Base-by-base conservation (phyloP, 2,888 invertebrate species). In the Rhogogaster chlorosoma region DNA sequence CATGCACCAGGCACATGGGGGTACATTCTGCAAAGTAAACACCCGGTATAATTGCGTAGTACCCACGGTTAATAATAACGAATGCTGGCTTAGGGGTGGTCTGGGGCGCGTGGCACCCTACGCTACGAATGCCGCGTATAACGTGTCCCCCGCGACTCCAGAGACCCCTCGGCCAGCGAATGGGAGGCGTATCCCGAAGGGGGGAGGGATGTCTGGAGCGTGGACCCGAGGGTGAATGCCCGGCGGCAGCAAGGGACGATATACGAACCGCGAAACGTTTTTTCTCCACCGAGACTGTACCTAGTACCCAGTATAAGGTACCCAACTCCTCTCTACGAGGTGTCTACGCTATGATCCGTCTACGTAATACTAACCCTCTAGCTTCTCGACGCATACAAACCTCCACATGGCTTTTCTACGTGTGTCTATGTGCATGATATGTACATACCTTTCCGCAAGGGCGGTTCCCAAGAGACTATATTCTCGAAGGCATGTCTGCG, bases 401-500 rank as follows among this genome's bases (percentile, higher is more conserved):
- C 29, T 80, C 10, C n/a, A 36, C 38, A 4, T 61, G 61, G 36
- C 38, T 80, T 38, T 53, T 26, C 15, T 49, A 26, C 29, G 32
- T 67, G 67, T 67, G 26, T 42, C 10, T 12, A 71, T 42, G 73
- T 42, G 42, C 73, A 22, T 26, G 38, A 53, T 77, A 32, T 45
- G 49, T 36, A 57, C 38, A 49, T 38, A 61, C 61, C 80, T 42
- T 38, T 88, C 88, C 83, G 86, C 75, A 84, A 86, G 80, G 87
- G 87, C 88, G 86, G 84, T 85, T 87, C 89, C 87, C 86, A 86
- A 87, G 86, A 88, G 89, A 89, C 89, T 88, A 90, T 88, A 90
- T 90, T 90, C 89, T 88, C 89, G 89, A 88, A 89, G 89, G 89
- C 88, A 86, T 87, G 89, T 90, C 91, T 90, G 88, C 88, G 88